Base-by-base conservation (phyloP, 2,888 invertebrate genomes). In the Hecatera dysodea region DNA sequence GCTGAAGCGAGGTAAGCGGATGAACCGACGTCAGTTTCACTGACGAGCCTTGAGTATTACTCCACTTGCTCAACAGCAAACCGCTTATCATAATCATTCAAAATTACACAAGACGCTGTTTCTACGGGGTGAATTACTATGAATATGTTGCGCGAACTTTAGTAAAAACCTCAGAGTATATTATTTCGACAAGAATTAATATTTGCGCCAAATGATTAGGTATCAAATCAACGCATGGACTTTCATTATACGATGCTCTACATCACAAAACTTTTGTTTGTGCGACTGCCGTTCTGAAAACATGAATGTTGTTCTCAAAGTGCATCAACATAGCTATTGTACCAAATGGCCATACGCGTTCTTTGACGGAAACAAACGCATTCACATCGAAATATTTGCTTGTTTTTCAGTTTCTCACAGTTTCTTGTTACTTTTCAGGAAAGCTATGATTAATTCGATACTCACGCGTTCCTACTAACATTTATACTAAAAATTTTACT, bases 281-380 rank as follows among this genome's bases (percentile, higher is more conserved):
- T 87, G 84, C 87, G 80, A 82, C 81, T 72, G 82, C 83, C 81
- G 72, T 93, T 94, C 93, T 92, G 93, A 92, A 93, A 94, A 94
- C 93, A 91, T 74, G 76, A 86, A 88, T 93, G 93, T 95, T 94
- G 89, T 92, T 86, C 81, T 89, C 85, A 87, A 84, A 85, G 85
- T 90, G 83, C 91, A 91, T 91, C 93, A 93, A 93, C 93, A 93
- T 88, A 77, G 89, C 93, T 91, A 93, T 93, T 93, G 93, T 93
- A 87, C 86, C 84, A 84, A 91, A 90, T 88, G 89, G 87, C 83
- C 89, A 87, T 88, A 88, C 83, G 86, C 85, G 86, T 89, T 89
- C 89, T 88, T 86, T 87, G 84, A 85, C 86, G 88, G 91, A 90
- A 93, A 93, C 92, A 93, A 92, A 90, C 87, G 88, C 89, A 89